Conservation (phyloP, 2,797 vertebrate species). For the Crypturellus tataupa region DNA sequence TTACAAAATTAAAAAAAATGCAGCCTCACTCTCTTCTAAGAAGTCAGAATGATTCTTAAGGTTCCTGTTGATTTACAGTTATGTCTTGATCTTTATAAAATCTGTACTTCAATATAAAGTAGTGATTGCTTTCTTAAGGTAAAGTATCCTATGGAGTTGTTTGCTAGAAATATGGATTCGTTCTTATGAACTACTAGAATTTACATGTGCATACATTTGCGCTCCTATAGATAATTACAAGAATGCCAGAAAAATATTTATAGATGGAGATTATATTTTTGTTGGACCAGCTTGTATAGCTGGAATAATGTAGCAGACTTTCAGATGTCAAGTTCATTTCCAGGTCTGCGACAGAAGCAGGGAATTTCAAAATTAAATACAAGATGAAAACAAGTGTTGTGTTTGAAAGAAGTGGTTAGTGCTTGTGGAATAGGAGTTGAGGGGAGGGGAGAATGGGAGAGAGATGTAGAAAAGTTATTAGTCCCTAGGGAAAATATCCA, state of each 20-base stretch:
- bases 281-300: background rate
- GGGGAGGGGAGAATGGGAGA: background rate
- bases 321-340: background rate
- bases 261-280: background rate
- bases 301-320: background rate
- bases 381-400: background rate
- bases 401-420: background rate
- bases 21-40: background rate
- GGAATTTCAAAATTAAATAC: background rate
- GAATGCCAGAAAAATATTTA: background rate
- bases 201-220: fast-evolving
- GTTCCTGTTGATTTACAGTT: background rate
- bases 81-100: background rate
- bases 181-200: background rate
- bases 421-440: background rate
- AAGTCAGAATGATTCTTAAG: background rate
- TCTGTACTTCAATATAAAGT: background rate
- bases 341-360: background rate
- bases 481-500: background rate
- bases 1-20: background rate
- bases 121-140: background rate
- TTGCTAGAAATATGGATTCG: background rate
- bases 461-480: background rate
- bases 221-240: background rate
- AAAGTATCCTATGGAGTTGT: background rate